phyloP scores from a whole-genome alignment of 2,797 vertebrate genomes.

The Paratrypauchen microcephalus region DNA sequence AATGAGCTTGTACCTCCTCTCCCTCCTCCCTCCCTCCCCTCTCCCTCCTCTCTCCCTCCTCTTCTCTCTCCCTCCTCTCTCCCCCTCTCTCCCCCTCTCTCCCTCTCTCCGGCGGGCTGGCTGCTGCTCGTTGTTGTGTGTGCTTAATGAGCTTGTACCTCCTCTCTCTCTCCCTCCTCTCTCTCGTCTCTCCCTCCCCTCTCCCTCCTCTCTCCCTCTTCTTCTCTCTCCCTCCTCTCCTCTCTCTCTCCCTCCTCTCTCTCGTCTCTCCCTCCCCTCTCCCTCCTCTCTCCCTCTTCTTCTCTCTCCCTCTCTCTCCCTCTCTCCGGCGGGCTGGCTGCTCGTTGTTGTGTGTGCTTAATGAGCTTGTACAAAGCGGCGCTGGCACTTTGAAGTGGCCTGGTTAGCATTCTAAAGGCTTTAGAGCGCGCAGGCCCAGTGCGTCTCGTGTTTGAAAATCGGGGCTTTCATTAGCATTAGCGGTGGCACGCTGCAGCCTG shows the following conservation, averaged over 20 bases:
- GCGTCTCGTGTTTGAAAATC: slow-evolving; percentile 56
- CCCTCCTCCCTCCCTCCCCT: slow-evolving; percentile 26
- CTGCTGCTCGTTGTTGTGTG: too few relatives aligned
- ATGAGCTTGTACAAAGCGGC: slow-evolving; percentile 50
- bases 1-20: too few relatives aligned
- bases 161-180: too few relatives aligned
- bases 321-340: slow-evolving; percentile 46
- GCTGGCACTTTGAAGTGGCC: slow-evolving; percentile 63
- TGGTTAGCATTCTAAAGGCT: slow-evolving; percentile 63
- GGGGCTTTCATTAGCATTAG: slow-evolving; percentile 71
- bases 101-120: too few relatives aligned
- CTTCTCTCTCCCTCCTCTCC: too few relatives aligned
- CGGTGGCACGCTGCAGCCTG: slow-evolving; percentile 56
- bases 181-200: too few relatives aligned
- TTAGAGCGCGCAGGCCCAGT: slow-evolving; percentile 35
- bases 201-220: neutral
- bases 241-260: too few relatives aligned
- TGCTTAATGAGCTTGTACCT: too few relatives aligned
- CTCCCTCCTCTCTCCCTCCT: too few relatives aligned
- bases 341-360: slow-evolving; percentile 53
- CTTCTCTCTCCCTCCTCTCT: neutral
- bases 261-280: too few relatives aligned
- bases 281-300: slow-evolving; percentile 20
- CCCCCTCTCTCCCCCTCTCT: slow-evolving; percentile 15
- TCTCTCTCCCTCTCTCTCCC: neutral